Conservation (phyloP, 2,888 invertebrate species). For the Leptopilina drosophilae region DNA sequence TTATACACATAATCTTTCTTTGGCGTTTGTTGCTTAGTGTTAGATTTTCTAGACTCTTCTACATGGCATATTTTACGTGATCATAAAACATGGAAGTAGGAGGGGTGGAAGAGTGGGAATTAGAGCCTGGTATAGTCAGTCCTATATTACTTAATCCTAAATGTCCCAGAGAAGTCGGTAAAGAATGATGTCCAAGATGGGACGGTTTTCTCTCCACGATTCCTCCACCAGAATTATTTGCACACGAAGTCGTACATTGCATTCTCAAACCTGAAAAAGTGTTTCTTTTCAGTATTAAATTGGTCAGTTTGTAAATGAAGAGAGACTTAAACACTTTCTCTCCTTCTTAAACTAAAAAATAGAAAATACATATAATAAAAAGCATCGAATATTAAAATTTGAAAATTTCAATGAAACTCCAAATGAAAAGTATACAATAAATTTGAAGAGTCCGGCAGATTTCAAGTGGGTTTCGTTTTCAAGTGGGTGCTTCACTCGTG, state of each 20-base stretch:
- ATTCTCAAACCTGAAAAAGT: constrained; percentile 69
- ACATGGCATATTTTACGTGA: constrained; percentile 72
- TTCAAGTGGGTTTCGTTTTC: constrained; percentile 61
- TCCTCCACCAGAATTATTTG: constrained; percentile 69
- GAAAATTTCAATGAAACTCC: constrained; percentile 59
- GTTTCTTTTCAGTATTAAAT: too few relatives aligned
- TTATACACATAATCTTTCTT: neutral
- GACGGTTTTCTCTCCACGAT: constrained; percentile 70
- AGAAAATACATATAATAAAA: too few relatives aligned
- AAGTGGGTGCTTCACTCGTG: constrained; percentile 70
- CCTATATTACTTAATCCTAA: constrained; percentile 70
- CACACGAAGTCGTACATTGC: constrained; percentile 69
- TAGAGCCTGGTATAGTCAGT: constrained; percentile 66
- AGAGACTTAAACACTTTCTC: too few relatives aligned
- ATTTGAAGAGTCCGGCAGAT: constrained; percentile 61
- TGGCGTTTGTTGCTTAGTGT: neutral
- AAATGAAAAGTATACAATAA: constrained; percentile 65
- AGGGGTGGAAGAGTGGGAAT: constrained; percentile 66
- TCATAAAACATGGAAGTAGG: constrained; percentile 72
- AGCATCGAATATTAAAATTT: neutral
- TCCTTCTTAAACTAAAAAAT: too few relatives aligned
- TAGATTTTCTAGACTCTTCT: constrained; percentile 45
- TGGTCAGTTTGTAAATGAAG: too few relatives aligned
- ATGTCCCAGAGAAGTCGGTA: constrained; percentile 67
- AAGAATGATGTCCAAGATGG: constrained; percentile 66